phyloP scores from a whole-genome alignment of 2,797 vertebrate species.

The Anabas testudineus region DNA sequence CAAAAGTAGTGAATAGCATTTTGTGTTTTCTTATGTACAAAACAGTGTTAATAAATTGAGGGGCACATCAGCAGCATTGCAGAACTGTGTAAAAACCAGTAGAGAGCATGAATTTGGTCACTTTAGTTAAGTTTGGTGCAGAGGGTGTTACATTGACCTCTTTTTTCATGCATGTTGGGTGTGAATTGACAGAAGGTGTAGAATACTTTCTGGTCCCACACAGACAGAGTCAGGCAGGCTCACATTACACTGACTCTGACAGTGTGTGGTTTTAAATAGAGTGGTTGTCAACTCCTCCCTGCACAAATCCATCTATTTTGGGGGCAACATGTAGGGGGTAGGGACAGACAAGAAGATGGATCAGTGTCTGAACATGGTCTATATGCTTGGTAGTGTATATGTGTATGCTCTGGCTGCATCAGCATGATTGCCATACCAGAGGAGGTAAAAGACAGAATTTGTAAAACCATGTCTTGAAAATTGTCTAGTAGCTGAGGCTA shows the following conservation, averaged over 20 bases:
- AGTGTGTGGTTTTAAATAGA: slow-evolving; percentile 86
- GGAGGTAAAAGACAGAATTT: slow-evolving; percentile 1
- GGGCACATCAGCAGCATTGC: not conserved
- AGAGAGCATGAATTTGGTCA: slow-evolving; percentile 1
- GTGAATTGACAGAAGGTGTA: slow-evolving; percentile 52
- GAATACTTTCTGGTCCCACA: slow-evolving; percentile 61
- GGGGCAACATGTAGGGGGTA: slow-evolving; percentile 53
- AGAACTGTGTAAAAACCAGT: not conserved
- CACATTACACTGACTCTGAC: slow-evolving; percentile 88
- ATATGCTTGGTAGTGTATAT: slow-evolving; percentile 24
- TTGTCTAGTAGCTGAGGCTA: not conserved
- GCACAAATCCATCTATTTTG: slow-evolving; percentile 82
- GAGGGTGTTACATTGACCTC: slow-evolving; percentile 31
- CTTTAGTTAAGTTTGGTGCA: slow-evolving; percentile 22
- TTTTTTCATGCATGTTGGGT: slow-evolving; percentile 51
- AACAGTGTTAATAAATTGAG: not conserved
- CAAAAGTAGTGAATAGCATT: too few relatives aligned
- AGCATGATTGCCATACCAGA: slow-evolving; percentile 25
- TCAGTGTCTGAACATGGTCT: slow-evolving; percentile 52
- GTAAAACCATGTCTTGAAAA: not conserved
- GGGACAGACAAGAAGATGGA: slow-evolving; percentile 51
- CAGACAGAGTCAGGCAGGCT: slow-evolving; percentile 71
- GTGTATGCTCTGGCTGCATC: slow-evolving; percentile 24
- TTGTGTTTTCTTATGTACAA: not conserved
- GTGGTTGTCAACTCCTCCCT: slow-evolving; percentile 78